A percentile compares a stretch with the other conserved stretches of the same genome.
Conservation (phyloP, 2,888 invertebrate species). For the Xanthia icteritia region DNA sequence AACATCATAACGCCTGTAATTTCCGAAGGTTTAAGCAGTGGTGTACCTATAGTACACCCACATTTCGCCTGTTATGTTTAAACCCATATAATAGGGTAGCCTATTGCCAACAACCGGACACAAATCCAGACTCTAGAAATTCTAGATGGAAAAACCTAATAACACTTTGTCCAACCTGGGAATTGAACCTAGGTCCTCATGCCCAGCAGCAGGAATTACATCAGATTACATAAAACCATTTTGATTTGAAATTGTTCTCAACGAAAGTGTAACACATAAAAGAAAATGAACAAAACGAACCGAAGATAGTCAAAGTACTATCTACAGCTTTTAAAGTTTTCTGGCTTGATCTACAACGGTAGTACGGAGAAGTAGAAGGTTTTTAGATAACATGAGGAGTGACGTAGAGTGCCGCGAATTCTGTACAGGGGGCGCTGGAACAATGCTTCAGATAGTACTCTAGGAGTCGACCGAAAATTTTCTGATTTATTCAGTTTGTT, state of each 20-base stretch:
- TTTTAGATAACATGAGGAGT: slow-evolving; percentile 49
- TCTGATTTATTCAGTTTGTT: neutral
- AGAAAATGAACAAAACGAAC: neutral
- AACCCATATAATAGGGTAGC: neutral
- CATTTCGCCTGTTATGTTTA: neutral
- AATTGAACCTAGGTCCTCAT: too few relatives aligned
- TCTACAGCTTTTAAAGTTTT: slow-evolving; percentile 15
- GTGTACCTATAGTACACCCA: neutral
- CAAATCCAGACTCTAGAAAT: neutral
- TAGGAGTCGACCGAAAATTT: slow-evolving; percentile 9
- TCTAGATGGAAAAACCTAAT: too few relatives aligned
- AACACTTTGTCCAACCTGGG: too few relatives aligned
- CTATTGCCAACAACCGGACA: neutral
- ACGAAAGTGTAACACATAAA: neutral
- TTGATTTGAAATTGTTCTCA: neutral
- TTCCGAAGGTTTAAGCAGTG: neutral
- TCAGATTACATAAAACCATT: too few relatives aligned
- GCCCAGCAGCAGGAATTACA: too few relatives aligned
- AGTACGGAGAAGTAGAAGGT: slow-evolving; percentile 12
- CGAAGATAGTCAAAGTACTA: slow-evolving; percentile 1
- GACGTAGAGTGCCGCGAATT: slow-evolving; percentile 53
- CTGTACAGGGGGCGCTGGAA: slow-evolving; percentile 34
- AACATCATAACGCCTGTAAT: too few relatives aligned
- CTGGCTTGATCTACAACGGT: slow-evolving; percentile 39
- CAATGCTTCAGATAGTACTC: slow-evolving; percentile 37